Base-by-base conservation (phyloP, 2,888 invertebrate species). In the Antheraea yamamai region DNA sequence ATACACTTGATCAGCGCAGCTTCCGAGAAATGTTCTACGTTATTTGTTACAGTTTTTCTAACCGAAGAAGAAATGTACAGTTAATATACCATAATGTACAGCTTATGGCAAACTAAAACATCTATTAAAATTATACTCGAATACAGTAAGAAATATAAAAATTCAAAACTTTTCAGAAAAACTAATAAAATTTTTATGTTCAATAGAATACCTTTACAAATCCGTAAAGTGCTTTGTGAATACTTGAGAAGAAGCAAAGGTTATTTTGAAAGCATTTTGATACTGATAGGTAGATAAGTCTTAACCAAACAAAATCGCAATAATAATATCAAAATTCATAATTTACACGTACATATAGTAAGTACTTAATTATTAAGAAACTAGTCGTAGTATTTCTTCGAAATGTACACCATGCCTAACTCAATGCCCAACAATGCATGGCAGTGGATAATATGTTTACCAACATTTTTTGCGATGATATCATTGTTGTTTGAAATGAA, bases 381-480 rank as follows among this genome's bases (percentile, higher is more conserved):
- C 23, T 61, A 23, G 4, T 16, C 14, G 0, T 16, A 26, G 3
- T 20, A 16, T 47, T 47, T 12, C 26, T 30, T 30, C 1, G 4
- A 16, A 75, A 55, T 68, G 72, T 74, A 68, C n/a, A 75, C 64
- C 73, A 66, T 73, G 51, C 75, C 52, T 75, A 73, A 75, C 7
- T 7, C 16, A n/a, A n/a, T n/a, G n/a, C n/a, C n/a, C n/a, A 75
- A 74, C 81, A 77, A 82, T 81, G 20, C 74, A 35, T 39, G 30
- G 23, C 58, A 78, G 64, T 66, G 20, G 64, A 16, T 30, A 47
- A 47, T 39, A 26, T 85, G 82, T 86, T 85, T 85, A 85, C 83
- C 79, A 84, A 85, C 82, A 83, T 82, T 80, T 81, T 80, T 78
- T 79, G 78, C 78, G 80, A 78, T 85, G 84, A 85, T 83, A 83